A percentile compares a stretch with the other conserved stretches of the same genome.
Evolutionary conservation across 53 echinoderm and acorn worm species (phyloP).

Genomic region (Arbacia lixula): DNA sequence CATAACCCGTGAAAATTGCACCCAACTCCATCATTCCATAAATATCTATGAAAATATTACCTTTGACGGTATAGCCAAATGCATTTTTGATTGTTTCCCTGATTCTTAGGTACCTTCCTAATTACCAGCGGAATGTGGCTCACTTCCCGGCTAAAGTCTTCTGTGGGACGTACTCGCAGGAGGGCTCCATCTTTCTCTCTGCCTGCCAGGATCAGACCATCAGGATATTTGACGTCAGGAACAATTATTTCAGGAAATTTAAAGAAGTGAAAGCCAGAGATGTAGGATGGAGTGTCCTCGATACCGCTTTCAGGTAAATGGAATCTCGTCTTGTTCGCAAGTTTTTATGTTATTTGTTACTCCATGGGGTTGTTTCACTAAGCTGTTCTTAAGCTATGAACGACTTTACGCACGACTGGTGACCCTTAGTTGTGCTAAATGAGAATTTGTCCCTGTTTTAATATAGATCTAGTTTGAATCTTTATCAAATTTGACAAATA

Average conservation of each 20-base stretch:
- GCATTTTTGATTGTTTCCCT: background rate
- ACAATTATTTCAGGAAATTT: slow-evolving; percentile 77
- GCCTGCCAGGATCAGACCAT: slow-evolving; percentile 94
- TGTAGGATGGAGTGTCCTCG: slow-evolving; percentile 97
- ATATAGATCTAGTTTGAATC: too few relatives aligned
- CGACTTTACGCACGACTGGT: too few relatives aligned
- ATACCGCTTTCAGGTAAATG: slow-evolving; percentile 95
- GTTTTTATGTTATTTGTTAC: too few relatives aligned
- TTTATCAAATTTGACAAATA: too few relatives aligned
- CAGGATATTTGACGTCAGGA: slow-evolving; percentile 80
- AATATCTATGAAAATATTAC: too few relatives aligned
- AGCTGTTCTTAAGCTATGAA: too few relatives aligned
- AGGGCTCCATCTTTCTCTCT: slow-evolving; percentile 90
- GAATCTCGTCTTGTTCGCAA: too few relatives aligned
- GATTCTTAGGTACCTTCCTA: slow-evolving; percentile 82
- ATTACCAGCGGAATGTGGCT: slow-evolving; percentile 63
- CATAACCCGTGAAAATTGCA: too few relatives aligned
- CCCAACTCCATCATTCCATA: too few relatives aligned
- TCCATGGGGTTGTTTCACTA: too few relatives aligned
- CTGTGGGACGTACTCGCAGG: slow-evolving; percentile 94
- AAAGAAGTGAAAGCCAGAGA: slow-evolving; percentile 83
- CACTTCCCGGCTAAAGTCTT: slow-evolving; percentile 77
- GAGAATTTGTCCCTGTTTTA: too few relatives aligned
- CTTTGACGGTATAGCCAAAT: background rate
- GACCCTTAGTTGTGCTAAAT: too few relatives aligned